These are phyloP conservation scores for Diceros bicornis DNA, from an alignment of 2,797 vertebrate genomes.

Conservation along the genomic window DNA sequence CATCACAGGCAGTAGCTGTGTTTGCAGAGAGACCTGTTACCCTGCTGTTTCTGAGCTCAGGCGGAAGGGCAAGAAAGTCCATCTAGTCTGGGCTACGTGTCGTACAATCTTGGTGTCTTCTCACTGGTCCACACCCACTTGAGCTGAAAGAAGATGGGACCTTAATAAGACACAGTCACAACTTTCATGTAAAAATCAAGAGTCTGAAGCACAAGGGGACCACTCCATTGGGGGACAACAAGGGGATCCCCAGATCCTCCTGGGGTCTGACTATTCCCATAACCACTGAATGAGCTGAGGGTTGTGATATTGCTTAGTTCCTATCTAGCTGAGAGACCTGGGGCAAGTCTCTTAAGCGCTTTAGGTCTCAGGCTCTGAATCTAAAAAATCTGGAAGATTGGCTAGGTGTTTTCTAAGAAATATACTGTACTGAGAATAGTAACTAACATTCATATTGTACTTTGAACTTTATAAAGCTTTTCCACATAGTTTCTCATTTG, in stretches of 20 bases:
- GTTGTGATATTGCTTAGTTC: background rate
- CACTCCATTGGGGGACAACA: background rate
- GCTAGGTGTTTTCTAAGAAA: background rate
- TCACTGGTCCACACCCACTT: background rate
- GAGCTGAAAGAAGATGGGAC: background rate
- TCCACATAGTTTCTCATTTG: background rate
- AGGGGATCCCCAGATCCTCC: no score
- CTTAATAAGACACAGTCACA: constrained; percentile 42
- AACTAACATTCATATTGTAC: background rate
- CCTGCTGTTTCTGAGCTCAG: background rate
- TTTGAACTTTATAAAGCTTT: constrained; percentile 29
- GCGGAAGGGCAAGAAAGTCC: background rate
- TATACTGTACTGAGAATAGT: background rate
- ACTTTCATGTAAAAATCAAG: background rate
- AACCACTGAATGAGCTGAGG: background rate
- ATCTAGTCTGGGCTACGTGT: background rate
- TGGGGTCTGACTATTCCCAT: background rate
- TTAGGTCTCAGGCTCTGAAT: background rate
- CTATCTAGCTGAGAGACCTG: background rate
- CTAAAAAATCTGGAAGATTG: background rate
- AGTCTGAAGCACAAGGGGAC: background rate
- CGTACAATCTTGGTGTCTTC: background rate
- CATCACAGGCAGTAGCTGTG: background rate
- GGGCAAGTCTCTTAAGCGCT: background rate
- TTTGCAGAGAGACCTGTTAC: background rate